Base-by-base conservation (phyloP, 1,140 invertebrate genomes). In the Gerris buenoi region DNA sequence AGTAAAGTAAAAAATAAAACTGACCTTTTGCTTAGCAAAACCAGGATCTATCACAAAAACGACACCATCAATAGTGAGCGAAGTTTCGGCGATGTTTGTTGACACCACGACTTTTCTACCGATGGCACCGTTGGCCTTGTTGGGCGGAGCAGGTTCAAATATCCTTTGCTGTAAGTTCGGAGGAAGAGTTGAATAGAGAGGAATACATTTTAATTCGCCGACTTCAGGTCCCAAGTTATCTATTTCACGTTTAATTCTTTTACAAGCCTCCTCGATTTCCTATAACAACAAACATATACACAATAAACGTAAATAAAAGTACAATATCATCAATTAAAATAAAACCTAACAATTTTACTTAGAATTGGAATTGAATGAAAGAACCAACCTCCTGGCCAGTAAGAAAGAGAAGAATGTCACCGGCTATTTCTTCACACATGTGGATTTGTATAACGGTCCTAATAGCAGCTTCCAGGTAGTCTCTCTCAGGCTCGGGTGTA, bases 21-120 rank as follows among this genome's bases (percentile, higher is more conserved):
- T 28, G 76, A 86, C 90, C 80, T 98, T 99, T 78, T 99, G 97
- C 78, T 99, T 99, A 0, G 96, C 94, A 82, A 99, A 99, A 18
- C 97, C 97, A n/a, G 97, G 96, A 82, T 99, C 97, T 75, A 99
- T 99, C 0, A 99, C 97, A 81, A 98, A 99, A 3, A 99, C 97
- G n/a, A 99, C 95, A 67, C 97, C 97, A 76, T 99, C 97, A 74
- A 99, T 99, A 0, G 97, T 99, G 2, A 99, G 80, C 0, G 96
- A 99, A 0, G 97, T 99, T 82, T 99, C 97, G 0, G 97, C 97
- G 72, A 99, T 99, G 76, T 99, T 99, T 0, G 97, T 99, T 0
- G 96, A 98, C 0, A 99, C 93, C 0, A 99, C 96, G 25, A 96
- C 77, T 80, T 98, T 98, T 23, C 95, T 81, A 0, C 97, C 95